Evolutionary conservation across 2,113 vertebrate species (phyloP), one percentile per base, ranked within the genome.

Genomic region (Leucopternis melanops): DNA sequence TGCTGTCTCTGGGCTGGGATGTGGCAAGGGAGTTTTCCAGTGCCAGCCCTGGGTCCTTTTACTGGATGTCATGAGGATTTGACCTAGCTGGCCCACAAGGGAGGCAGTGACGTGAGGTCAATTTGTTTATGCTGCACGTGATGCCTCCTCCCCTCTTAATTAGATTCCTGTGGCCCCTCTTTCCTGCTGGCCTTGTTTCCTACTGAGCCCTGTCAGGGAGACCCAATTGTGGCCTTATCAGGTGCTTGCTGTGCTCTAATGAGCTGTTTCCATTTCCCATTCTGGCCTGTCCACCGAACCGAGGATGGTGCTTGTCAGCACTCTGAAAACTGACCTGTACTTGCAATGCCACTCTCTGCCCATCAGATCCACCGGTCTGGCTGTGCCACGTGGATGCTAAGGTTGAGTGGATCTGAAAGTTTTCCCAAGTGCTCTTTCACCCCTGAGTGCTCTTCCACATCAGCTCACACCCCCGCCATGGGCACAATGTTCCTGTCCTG

Each of bases 401-500:
- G 40, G 5, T 16, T 65, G 79, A 78, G 49, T 44, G 57, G 29
- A 44, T 71, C 50, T 26, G 26, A 31, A 73, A 81, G 50, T 34
- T 86, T 84, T 94, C 73, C 73, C 52, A 77, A 82, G 65, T 81
- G 77, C 72, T 90, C 25, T 63, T 94, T 81, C 42, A 36, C 14
- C 29, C 62, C 13, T 0, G 2, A 42, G 22, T 55, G 72, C 83
- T 87, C 77, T 78, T 72, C n/a, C 49, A 65, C 70, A 27, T 81
- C 52, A 49, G 36, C 73, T 66, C 25, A 7, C 31, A 31, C 15
- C 20, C 36, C 52, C 6, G 10, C 5, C 1, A 1, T 13, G 26
- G 32, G 36, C 26, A 23, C 0, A 0, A 8, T 55, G 26, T 81
- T 84, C 23, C 54, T 0, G 0, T 78, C 52, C 72, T 74, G 55